Evolutionary conservation across 2,113 vertebrate genomes (phyloP).

Genomic region (Lota lota): DNA sequence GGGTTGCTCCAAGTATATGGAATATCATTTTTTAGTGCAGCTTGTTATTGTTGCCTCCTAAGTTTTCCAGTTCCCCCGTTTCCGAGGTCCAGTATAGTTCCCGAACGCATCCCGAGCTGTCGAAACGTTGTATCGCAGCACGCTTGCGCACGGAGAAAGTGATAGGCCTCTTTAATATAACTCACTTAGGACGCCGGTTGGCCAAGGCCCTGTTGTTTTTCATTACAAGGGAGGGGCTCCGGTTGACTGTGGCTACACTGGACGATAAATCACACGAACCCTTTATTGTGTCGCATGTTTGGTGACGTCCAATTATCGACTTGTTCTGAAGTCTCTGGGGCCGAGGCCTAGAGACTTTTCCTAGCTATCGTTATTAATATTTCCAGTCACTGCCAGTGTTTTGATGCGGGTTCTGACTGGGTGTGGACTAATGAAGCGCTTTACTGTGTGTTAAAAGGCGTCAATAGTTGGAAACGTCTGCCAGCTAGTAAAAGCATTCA

Average conservation of each 20-base stretch:
- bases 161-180: constrained; percentile 23
- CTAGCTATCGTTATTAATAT: constrained; percentile 22
- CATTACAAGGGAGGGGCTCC: neutral
- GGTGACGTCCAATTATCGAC: constrained; percentile 74
- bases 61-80: neutral
- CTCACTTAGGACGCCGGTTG: constrained; percentile 20
- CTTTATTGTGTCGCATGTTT: constrained; percentile 66
- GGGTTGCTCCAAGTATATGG: too few species aligned
- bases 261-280: constrained; percentile 28
- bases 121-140: neutral
- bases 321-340: constrained; percentile 64
- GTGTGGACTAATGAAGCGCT: constrained; percentile 62
- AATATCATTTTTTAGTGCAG: too few species aligned
- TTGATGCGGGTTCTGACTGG: constrained; percentile 51
- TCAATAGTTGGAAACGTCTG: constrained; percentile 40
- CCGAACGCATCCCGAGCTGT: constrained; percentile 2
- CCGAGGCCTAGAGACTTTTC: constrained; percentile 70
- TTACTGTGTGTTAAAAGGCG: constrained; percentile 39
- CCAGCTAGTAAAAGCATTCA: constrained; percentile 49
- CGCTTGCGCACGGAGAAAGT: constrained; percentile 39
- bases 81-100: neutral
- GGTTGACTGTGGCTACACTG: neutral
- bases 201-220: neutral
- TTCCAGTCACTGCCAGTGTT: constrained; percentile 44
- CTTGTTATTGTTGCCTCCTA: too few species aligned